Conservation (phyloP, 2,888 invertebrate species). For the Phortica magna region DNA sequence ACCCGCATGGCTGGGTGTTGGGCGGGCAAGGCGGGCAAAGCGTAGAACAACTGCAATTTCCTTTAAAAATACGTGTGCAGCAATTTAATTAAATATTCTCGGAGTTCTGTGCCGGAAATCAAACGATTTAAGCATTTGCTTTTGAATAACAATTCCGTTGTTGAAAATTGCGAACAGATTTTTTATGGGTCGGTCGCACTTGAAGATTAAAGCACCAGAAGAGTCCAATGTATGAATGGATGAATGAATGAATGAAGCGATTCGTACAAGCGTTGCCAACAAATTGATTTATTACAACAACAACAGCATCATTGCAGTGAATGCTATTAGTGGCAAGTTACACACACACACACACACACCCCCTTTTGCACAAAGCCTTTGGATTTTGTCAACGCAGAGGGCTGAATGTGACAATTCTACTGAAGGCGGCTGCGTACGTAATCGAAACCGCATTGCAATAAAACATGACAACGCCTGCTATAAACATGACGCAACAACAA, state of each 20-base stretch:
- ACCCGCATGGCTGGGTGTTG: background rate
- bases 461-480: conserved; percentile 27
- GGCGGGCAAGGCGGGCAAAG: background rate
- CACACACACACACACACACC: background rate
- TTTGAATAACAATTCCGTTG: too few relatives aligned
- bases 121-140: conserved; percentile 4
- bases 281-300: conserved; percentile 70
- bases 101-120: background rate
- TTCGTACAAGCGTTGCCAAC: conserved; percentile 61
- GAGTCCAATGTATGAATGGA: background rate
- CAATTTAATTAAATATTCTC: conserved; percentile 9
- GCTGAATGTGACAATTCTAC: too few relatives aligned
- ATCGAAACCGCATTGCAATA: conserved; percentile 31
- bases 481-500: background rate
- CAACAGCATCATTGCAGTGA: background rate
- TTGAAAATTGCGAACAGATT: conserved; percentile 57
- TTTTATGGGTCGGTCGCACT: conserved; percentile 55
- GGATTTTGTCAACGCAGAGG: too few relatives aligned
- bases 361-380: too few relatives aligned
- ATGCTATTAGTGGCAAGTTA: background rate
- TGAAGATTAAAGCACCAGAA: conserved; percentile 15
- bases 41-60: background rate
- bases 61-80: background rate
- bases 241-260: conserved; percentile 33
- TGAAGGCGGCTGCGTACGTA: background rate